Evolutionary conservation across 1,140 invertebrate genomes (phyloP).

Genomic region (Caenorhabditis elegans): DNA sequence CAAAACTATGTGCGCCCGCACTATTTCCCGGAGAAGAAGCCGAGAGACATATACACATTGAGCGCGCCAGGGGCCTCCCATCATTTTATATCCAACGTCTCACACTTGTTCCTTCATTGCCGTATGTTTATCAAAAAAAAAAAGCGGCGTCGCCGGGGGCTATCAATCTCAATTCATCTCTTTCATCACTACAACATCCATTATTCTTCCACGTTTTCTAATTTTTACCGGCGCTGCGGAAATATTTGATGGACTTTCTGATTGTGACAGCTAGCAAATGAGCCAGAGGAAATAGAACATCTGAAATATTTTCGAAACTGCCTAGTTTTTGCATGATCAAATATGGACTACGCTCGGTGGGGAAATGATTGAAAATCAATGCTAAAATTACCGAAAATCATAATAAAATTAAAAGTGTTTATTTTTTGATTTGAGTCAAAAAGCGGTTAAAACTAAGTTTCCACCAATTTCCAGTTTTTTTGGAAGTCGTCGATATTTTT

Average conservation of each 20-base stretch:
- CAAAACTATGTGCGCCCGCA: slow-evolving; percentile 25
- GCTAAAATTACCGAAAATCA: no score
- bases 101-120: slow-evolving; percentile 27
- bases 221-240: background rate
- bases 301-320: no score
- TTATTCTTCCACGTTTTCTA: slow-evolving; percentile 27
- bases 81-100: slow-evolving; percentile 32
- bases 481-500: no score
- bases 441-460: no score
- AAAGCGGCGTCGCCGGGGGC: slow-evolving; percentile 19
- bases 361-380: no score
- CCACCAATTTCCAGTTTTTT: no score
- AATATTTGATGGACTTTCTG: background rate
- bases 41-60: background rate
- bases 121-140: slow-evolving; percentile 29
- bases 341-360: no score
- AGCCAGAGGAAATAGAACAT: no score
- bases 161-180: slow-evolving; percentile 30
- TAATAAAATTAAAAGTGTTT: no score
- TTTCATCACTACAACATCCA: slow-evolving; percentile 30
- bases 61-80: background rate
- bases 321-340: no score
- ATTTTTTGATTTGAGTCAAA: no score
- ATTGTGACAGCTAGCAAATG: no score
- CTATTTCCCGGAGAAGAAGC: background rate